Conservation (phyloP, 2,797 vertebrate species). For the Lagocephalus sceleratus region DNA sequence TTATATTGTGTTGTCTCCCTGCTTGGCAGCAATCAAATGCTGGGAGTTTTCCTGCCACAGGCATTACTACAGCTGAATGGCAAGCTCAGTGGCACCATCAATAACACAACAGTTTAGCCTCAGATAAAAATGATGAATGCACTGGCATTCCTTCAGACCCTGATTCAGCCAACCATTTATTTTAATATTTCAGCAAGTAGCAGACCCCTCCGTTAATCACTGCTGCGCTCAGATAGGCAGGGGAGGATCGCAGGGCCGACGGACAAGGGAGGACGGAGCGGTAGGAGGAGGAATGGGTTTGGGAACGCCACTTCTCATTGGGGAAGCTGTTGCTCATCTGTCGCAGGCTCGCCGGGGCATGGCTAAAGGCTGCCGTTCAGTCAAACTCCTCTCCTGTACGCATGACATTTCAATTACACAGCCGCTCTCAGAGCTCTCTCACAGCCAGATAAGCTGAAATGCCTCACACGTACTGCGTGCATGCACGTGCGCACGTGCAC, state of each 20-base stretch:
- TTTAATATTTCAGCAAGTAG: conserved; percentile 70
- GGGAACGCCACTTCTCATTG: conserved; percentile 68
- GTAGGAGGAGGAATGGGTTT: conserved; percentile 52
- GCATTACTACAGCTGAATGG: conserved; percentile 50
- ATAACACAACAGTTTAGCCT: conserved; percentile 66
- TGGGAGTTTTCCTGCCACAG: conserved; percentile 43
- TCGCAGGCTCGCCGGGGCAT: conserved; percentile 69
- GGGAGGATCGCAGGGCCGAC: conserved; percentile 31
- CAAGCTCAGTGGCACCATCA: conserved; percentile 48
- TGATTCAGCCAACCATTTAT: conserved; percentile 67
- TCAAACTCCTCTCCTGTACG: conserved; percentile 72
- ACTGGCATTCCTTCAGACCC: conserved; percentile 56
- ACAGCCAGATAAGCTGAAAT: conserved; percentile 67
- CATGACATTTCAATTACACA: conserved; percentile 81
- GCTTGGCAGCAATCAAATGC: conserved; percentile 42
- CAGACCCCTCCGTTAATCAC: conserved; percentile 69
- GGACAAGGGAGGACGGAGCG: conserved; percentile 23
- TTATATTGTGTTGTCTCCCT: conserved; percentile 34
- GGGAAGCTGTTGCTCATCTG: conserved; percentile 73
- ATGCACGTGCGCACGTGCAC: conserved; percentile 13
- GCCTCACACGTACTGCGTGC: conserved; percentile 41
- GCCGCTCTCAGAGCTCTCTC: conserved; percentile 66
- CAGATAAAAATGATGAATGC: conserved; percentile 62
- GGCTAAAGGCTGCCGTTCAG: conserved; percentile 73
- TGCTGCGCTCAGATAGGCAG: conserved; percentile 59